A percentile compares a stretch with the other conserved stretches of the same genome.
Evolutionary conservation across 2,888 invertebrate genomes (phyloP).

Genomic region (Invenusta paracnida): DNA sequence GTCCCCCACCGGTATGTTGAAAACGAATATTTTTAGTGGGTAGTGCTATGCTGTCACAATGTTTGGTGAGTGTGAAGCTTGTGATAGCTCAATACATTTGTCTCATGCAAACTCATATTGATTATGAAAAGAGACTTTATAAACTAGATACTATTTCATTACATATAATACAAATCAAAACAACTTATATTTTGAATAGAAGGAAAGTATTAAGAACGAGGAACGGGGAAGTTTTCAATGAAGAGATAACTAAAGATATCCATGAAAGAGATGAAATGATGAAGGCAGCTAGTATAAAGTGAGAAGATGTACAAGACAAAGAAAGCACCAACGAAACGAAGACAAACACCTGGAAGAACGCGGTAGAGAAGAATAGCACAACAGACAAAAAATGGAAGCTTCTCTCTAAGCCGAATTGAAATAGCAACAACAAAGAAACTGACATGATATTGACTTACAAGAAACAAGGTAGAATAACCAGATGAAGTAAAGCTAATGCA

Average conservation of each 20-base stretch:
- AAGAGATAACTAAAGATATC: too few species aligned
- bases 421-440: background rate
- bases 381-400: background rate
- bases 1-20: background rate
- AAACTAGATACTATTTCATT: too few species aligned
- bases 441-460: background rate
- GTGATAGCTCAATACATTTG: background rate
- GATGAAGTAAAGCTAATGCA: background rate
- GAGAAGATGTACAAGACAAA: too few species aligned
- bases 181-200: too few species aligned
- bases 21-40: background rate
- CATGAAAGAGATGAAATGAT: too few species aligned
- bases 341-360: background rate
- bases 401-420: background rate
- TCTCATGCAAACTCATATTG: background rate
- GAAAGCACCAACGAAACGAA: background rate
- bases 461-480: background rate
- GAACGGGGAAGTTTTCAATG: too few species aligned
- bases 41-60: background rate
- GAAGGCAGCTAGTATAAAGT: too few species aligned
- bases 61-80: background rate
- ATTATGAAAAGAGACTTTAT: background rate
- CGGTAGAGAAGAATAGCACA: background rate
- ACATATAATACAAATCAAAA: too few species aligned
- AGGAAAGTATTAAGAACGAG: too few species aligned